Evolutionary conservation across 2,888 invertebrate species (phyloP), one percentile per base, ranked within the genome.

Genomic region (Chirona hameri): DNA sequence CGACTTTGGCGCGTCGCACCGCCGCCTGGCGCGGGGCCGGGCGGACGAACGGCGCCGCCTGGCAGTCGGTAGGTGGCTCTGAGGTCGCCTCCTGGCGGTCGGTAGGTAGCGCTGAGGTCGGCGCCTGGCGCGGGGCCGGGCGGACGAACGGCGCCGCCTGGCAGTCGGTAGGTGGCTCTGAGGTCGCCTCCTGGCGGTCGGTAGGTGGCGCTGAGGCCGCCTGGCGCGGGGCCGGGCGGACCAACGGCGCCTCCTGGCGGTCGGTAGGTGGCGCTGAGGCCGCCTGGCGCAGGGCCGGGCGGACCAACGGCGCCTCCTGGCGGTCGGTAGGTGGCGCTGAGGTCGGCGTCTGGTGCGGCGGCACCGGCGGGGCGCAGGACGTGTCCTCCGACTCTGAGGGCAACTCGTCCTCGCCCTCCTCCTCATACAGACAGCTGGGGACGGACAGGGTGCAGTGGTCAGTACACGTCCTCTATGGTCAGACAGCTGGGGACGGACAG

Each of bases 1-100:
- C 94, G 86, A 95, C 93, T 83, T 94, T 95, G 82, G 95, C 94
- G 86, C 93, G 91, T 88, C 94, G 94, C 86, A 94, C 92, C 88
- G 94, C 93, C 46, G 91, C 84, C n/a, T 72, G 69, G 27, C 14
- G 69, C 69, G 69, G 84, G 83, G 31, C 84, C 81, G 48, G 84
- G 83, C 31, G 84, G 60, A 31, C 83, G 83, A 48, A 83, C 83
- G 12, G 83, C 83, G 39, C 85, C 83, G 79, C 83, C 83, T n/a
- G n/a, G n/a, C n/a, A n/a, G n/a, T n/a, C n/a, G n/a, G n/a, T n/a
- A n/a, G n/a, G n/a, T n/a, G n/a, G n/a, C n/a, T n/a, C n/a, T n/a
- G n/a, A n/a, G n/a, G n/a, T n/a, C 83, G 39, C 85, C 83, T 72
- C 83, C 83, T 81, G 84, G 83, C 46, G 84, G 83, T 48, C 84